Base-by-base conservation (phyloP, 2,113 vertebrate genomes). In the Balaeniceps rex region DNA sequence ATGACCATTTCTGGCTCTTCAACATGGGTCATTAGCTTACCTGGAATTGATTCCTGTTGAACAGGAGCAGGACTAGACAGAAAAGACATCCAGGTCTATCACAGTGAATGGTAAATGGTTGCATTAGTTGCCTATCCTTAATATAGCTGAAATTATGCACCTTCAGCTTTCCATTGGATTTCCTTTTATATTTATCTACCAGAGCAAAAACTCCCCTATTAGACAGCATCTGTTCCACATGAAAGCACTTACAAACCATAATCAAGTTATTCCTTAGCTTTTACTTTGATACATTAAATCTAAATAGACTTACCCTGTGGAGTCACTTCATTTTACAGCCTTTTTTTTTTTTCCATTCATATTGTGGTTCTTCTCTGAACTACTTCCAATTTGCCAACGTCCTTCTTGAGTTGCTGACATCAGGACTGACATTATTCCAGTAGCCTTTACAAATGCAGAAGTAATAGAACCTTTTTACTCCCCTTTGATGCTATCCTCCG, bases 211-310 rank as follows among this genome's bases (percentile, higher is more conserved):
- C 36, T 80, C 40, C 23, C 47, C 46, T 91, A 6, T 92, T 88
- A 88, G 40, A 49, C 49, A 90, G 33, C n/a, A 33, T 76, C 65
- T 44, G 11, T 90, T 96, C 78, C 77, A 76, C 65, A 42, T 85
- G 51, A 94, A 91, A 93, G 78, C 78, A 82, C 87, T 95, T 95
- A 94, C 18, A 94, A 92, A 89, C 77, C 58, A 18, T 94, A 85
- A 95, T 91, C 63, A 86, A 77, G 71, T 97, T 82, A 94, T 71
- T 85, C 54, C 54, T 77, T 91, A 91, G 64, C 51, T 90, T 95
- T 95, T 85, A 63, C 66, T 88, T 87, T 88, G 66, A 74, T 76
- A 70, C 28, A 47, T 42, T 95, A 57, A 77, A 83, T 87, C 77
- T 87, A 93, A 88, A 79, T 84, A 94, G 81, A 91, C 66, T 87